Evolutionary conservation across 2,797 vertebrate genomes (phyloP).

Genomic region (Enteromius paludinosus): DNA sequence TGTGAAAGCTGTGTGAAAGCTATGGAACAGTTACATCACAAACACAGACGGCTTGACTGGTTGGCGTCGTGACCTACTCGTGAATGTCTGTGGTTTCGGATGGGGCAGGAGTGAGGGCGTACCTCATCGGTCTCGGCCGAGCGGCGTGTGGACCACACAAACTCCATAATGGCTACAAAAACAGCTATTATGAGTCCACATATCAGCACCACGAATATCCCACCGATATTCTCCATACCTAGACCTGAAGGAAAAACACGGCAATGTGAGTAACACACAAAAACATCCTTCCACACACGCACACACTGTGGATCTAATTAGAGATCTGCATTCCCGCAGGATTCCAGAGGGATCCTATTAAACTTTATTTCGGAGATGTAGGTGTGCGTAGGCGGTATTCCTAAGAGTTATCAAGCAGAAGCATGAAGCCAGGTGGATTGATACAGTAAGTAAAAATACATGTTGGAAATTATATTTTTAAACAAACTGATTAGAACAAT

Average conservation of each 20-base stretch:
- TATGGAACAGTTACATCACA: constrained; percentile 48
- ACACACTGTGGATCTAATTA: constrained; percentile 13
- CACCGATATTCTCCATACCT: constrained; percentile 95
- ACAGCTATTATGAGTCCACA: constrained; percentile 93
- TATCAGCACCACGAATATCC: constrained; percentile 92
- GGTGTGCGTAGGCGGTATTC: constrained; percentile 20
- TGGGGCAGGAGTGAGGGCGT: constrained; percentile 79
- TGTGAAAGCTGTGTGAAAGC: background rate
- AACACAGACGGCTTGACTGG: constrained; percentile 64
- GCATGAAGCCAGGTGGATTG: background rate
- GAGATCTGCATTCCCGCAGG: constrained; percentile 6
- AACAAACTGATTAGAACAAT: background rate
- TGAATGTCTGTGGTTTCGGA: constrained; percentile 79
- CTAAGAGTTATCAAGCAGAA: constrained; percentile 7
- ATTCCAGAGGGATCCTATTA: constrained; percentile 22
- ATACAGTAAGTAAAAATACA: background rate
- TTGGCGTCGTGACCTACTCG: constrained; percentile 81
- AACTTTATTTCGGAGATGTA: constrained; percentile 8
- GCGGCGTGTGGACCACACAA: constrained; percentile 90
- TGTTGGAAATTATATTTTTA: background rate
- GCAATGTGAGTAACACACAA: constrained; percentile 1
- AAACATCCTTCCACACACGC: background rate
- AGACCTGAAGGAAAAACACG: constrained; percentile 74
- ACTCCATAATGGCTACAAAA: constrained; percentile 93
- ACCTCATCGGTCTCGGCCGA: constrained; percentile 92